Evolutionary conservation across 2,797 vertebrate species (phyloP).

Genomic region (Hemitrygon akajei): DNA sequence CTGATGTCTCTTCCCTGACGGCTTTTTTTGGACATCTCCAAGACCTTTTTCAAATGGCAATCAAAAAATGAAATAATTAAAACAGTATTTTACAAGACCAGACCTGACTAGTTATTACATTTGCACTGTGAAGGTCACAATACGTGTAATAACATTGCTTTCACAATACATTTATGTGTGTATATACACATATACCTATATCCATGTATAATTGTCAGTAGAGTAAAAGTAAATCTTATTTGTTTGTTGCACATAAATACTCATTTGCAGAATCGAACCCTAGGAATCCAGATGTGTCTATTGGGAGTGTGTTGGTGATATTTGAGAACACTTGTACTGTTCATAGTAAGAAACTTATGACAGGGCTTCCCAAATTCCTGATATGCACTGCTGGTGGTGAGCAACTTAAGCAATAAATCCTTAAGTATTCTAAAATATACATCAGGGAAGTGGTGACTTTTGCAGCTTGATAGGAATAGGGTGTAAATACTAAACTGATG

Average conservation of each 20-base stretch:
- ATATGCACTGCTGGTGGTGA: slow-evolving; percentile 13
- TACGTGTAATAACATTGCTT: no score
- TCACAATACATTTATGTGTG: no score
- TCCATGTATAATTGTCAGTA: no score
- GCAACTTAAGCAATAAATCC: background rate
- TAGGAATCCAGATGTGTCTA: background rate
- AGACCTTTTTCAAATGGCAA: background rate
- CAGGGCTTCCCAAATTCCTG: background rate
- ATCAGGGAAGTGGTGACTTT: background rate
- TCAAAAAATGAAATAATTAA: background rate
- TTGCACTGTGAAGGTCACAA: no score
- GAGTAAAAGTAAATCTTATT: background rate
- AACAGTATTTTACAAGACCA: background rate
- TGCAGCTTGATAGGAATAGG: background rate
- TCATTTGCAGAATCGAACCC: background rate
- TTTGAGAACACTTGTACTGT: background rate
- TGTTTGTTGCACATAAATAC: background rate
- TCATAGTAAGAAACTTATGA: background rate
- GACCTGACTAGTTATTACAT: background rate
- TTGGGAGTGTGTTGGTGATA: background rate
- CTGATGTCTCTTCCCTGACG: background rate
- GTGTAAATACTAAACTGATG: background rate
- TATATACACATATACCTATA: no score
- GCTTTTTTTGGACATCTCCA: background rate
- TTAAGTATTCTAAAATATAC: background rate